Percentiles rank a stretch among this genome's conserved stretches.
Conservation (phyloP, 2,888 invertebrate species). For the Ichneumon xanthorius region DNA sequence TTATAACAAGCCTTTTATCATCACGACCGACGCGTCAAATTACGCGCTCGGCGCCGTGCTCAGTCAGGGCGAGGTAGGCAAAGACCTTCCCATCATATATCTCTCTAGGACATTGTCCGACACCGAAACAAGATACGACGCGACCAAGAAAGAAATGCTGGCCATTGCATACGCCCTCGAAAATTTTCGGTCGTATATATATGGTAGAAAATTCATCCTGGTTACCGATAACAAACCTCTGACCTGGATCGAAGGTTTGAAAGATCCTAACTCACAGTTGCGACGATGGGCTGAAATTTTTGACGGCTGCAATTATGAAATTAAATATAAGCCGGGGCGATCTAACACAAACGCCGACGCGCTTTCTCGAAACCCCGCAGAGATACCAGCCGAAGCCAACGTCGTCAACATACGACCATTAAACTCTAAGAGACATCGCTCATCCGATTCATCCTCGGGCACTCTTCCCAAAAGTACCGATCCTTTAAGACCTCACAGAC, state of each 20-base stretch:
- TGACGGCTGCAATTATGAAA: constrained; percentile 73
- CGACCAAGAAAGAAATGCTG: constrained; percentile 62
- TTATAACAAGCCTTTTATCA: constrained; percentile 73
- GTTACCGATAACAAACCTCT: too few relatives aligned
- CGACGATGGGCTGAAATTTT: constrained; percentile 73
- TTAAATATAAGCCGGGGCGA: constrained; percentile 44
- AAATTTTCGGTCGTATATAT: constrained; percentile 20
- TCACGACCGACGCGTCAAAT: constrained; percentile 77
- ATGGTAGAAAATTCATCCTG: constrained; percentile 68
- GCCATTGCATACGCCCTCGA: constrained; percentile 77
- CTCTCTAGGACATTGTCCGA: constrained; percentile 74
- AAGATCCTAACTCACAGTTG: constrained; percentile 73
- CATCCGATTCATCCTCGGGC: too few relatives aligned
- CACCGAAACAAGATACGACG: constrained; percentile 73
- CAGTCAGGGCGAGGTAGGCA: constrained; percentile 76
- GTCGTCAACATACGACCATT: background rate
- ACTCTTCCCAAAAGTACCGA: too few relatives aligned
- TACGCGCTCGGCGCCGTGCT: constrained; percentile 76
- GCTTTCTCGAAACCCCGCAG: constrained; percentile 35
- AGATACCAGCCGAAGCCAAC: background rate
- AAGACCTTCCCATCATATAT: constrained; percentile 78
- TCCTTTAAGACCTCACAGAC: too few relatives aligned
- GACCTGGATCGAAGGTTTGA: constrained; percentile 73
- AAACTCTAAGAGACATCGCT: too few relatives aligned
- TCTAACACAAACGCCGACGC: background rate